These are phyloP conservation scores for Syncerus caffer DNA, from an alignment of 2,797 vertebrate genomes.

Conservation along the genomic window DNA sequence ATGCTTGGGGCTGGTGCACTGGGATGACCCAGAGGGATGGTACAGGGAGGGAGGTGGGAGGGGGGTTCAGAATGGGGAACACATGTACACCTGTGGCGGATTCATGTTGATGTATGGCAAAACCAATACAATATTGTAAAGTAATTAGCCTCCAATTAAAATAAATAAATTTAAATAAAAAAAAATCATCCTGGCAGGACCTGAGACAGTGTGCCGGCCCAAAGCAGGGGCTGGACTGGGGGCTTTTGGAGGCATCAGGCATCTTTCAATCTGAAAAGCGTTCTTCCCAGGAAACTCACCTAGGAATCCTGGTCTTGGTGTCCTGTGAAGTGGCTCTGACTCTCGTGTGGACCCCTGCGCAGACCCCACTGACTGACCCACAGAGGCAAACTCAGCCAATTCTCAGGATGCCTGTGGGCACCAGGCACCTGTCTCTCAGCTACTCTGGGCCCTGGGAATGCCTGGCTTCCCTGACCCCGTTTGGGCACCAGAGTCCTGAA, in stretches of 20 bases:
- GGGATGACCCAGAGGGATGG: too few relatives aligned
- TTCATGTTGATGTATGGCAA: too few relatives aligned
- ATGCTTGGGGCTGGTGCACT: too few relatives aligned
- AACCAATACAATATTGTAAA: too few relatives aligned
- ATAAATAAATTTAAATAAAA: too few relatives aligned
- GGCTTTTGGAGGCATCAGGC: fast-evolving
- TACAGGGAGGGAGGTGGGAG: too few relatives aligned
- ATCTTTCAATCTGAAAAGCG: not conserved
- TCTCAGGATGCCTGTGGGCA: not conserved
- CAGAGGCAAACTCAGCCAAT: not conserved
- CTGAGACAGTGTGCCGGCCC: not conserved
- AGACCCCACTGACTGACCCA: not conserved
- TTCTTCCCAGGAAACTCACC: not conserved
- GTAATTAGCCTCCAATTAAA: too few relatives aligned
- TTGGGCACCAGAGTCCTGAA: not conserved
- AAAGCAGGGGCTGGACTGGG: not conserved
- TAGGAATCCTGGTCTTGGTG: not conserved
- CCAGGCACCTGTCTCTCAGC: not conserved
- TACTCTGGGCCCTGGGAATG: fast-evolving
- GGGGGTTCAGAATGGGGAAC: too few relatives aligned
- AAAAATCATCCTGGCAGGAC: not conserved
- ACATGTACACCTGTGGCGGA: too few relatives aligned
- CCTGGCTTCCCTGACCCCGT: too few relatives aligned
- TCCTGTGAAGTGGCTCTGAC: not conserved
- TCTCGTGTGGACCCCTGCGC: not conserved